phyloP scores from a whole-genome alignment of 2,888 invertebrate species.

The Machimus rusticus region DNA sequence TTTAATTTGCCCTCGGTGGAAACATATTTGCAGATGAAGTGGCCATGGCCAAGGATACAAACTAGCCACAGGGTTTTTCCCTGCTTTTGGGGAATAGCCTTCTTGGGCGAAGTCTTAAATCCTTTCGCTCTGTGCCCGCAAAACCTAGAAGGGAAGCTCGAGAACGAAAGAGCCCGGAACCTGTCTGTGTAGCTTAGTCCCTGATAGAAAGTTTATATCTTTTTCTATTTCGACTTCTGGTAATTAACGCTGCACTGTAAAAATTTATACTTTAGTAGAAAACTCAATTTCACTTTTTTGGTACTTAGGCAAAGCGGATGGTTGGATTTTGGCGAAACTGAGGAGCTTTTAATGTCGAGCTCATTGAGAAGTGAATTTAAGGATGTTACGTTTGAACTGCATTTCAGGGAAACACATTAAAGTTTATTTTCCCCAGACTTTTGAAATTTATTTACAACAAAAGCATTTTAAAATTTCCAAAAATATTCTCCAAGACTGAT shows the following conservation, averaged over 20 bases:
- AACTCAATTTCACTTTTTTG: neutral
- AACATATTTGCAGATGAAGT: constrained; percentile 14
- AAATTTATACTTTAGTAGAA: neutral
- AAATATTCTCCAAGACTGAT: no score
- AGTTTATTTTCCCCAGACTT: neutral
- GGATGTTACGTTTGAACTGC: neutral
- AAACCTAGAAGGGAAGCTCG: neutral
- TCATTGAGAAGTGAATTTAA: neutral
- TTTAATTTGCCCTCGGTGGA: neutral
- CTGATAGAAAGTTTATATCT: neutral
- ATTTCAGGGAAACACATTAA: neutral
- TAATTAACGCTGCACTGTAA: neutral
- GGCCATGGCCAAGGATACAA: neutral
- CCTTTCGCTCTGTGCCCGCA: neutral
- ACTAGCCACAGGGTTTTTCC: constrained; percentile 1
- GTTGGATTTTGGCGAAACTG: neutral
- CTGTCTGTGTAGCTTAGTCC: neutral
- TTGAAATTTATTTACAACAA: no score
- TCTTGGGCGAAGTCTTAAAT: neutral
- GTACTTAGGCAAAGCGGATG: neutral
- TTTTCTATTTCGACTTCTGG: neutral
- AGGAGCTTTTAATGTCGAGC: neutral
- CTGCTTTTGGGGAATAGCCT: neutral
- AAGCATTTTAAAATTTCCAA: no score
- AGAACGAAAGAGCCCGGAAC: neutral